Conservation (phyloP, 2,888 invertebrate genomes). For the Peribatodes rhomboidaria region DNA sequence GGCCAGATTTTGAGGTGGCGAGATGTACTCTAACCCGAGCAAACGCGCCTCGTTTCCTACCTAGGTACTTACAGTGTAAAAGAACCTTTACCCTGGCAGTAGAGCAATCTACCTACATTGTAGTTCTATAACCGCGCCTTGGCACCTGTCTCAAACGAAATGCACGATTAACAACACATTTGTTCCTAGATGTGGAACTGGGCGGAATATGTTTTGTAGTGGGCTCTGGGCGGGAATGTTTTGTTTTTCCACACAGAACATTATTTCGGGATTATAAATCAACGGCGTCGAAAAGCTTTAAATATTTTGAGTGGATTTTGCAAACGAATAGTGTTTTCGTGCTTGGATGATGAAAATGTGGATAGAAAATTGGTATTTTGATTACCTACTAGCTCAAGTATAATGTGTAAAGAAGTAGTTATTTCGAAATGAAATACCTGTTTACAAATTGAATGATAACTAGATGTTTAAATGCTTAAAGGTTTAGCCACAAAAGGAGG, state of each 20-base stretch:
- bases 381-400: too few species aligned
- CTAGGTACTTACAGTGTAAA: not conserved
- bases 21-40: too few species aligned
- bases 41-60: not conserved
- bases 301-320: conserved; percentile 28
- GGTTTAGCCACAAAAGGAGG: too few species aligned
- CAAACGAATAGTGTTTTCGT: conserved; percentile 9
- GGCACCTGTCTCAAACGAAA: conserved; percentile 52
- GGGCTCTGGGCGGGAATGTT: conserved; percentile 21
- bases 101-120: conserved; percentile 11
- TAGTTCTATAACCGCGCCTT: conserved; percentile 47
- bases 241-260: conserved; percentile 32
- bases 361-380: too few species aligned
- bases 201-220: conserved; percentile 16
- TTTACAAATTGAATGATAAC: too few species aligned
- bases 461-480: too few species aligned
- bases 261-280: conserved; percentile 32
- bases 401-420: too few species aligned
- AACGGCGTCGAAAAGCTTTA: conserved; percentile 31
- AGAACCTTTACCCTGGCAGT: not conserved
- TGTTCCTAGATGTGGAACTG: conserved; percentile 25
- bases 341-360: conserved; percentile 1
- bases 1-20: too few species aligned
- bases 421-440: too few species aligned
- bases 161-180: conserved; percentile 51